Evolutionary conservation across 1,140 invertebrate species (phyloP).

Genomic region (Centruroides sculpturatus): DNA sequence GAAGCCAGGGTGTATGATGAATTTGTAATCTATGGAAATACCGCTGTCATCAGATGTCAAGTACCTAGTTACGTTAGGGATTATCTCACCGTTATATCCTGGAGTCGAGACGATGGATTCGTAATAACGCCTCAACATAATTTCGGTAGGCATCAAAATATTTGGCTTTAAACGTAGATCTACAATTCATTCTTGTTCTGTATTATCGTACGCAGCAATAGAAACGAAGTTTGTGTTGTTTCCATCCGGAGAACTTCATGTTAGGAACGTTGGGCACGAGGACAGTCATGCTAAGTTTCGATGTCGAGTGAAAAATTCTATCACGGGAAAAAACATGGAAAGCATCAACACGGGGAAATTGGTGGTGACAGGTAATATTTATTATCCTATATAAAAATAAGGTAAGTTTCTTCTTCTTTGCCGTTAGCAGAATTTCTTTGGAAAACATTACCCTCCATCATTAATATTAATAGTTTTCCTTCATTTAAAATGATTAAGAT

Average conservation of each 20-base stretch:
- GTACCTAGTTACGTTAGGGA: conserved; percentile 31
- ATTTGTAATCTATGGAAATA: conserved; percentile 31
- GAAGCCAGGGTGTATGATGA: conserved; percentile 37
- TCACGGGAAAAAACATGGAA: conserved; percentile 51
- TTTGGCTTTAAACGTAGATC: no score
- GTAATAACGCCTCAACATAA: conserved; percentile 1
- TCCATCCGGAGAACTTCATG: conserved; percentile 67
- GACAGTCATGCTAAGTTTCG: conserved; percentile 61
- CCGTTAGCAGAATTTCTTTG: no score
- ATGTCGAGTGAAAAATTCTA: conserved; percentile 63
- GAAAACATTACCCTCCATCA: no score
- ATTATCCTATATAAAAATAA: no score
- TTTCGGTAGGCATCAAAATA: background rate
- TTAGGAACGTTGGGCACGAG: conserved; percentile 50
- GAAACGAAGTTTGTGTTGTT: conserved; percentile 48
- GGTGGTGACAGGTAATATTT: conserved; percentile 41
- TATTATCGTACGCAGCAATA: no score
- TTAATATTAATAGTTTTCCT: no score
- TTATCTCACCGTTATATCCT: conserved; percentile 30
- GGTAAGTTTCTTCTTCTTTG: no score
- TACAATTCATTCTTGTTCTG: no score
- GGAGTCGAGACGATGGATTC: conserved; percentile 18
- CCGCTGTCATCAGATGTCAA: conserved; percentile 31
- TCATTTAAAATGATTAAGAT: no score
- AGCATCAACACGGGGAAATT: conserved; percentile 45